Conservation (phyloP, 2,113 vertebrate genomes). For the Oreocharis arfaki region DNA sequence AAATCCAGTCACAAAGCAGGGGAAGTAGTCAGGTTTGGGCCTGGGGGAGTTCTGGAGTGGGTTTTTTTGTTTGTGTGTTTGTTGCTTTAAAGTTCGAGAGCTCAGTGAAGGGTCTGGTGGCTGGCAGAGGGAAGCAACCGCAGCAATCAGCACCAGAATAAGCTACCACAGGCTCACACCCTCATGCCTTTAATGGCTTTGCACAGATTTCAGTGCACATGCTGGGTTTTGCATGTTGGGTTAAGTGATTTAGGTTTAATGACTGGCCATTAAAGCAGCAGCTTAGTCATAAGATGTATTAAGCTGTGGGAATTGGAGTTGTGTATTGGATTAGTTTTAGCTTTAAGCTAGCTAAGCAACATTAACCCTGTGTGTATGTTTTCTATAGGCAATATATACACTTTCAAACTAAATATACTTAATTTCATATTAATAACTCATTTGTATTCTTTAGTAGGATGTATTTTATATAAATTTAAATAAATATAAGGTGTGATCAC, state of each 20-base stretch:
- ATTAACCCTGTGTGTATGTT: neutral
- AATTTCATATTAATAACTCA: neutral
- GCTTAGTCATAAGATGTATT: neutral
- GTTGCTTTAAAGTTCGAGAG: neutral
- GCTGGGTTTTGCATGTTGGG: neutral
- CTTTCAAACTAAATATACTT: neutral
- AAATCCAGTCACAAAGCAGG: neutral
- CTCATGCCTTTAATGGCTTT: neutral
- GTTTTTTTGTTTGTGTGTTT: neutral
- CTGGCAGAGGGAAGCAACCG: neutral
- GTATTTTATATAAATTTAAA: neutral
- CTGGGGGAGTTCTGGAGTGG: neutral
- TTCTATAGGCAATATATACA: neutral
- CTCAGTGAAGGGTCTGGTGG: neutral
- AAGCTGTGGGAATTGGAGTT: neutral
- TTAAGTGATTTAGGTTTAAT: neutral
- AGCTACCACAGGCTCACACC: neutral
- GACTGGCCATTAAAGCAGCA: neutral
- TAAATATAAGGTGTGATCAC: neutral
- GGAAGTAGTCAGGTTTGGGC: neutral
- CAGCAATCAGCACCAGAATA: neutral
- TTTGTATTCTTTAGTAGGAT: neutral
- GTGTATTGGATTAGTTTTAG: neutral
- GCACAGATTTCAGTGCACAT: neutral
- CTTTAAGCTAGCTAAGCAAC: neutral